These are phyloP conservation scores for Polypedilum vanderplanki DNA, from an alignment of 1,140 invertebrate species.

Conservation along the genomic window DNA sequence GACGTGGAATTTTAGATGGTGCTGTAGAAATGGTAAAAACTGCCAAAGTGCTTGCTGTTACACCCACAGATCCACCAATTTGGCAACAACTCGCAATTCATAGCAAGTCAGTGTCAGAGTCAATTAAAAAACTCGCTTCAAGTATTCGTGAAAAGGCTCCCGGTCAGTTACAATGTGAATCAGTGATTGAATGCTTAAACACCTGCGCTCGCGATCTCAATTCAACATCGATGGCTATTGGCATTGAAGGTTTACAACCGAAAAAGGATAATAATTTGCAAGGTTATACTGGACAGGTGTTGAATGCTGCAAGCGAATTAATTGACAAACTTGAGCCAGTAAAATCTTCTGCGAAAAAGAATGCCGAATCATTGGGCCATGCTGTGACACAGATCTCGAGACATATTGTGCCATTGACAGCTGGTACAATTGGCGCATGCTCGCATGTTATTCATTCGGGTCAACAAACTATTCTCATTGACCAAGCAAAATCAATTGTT, in stretches of 20 bases:
- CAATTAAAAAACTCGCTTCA: slow-evolving; percentile 87
- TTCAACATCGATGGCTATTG: slow-evolving; percentile 76
- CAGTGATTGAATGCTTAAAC: slow-evolving; percentile 71
- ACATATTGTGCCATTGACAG: slow-evolving; percentile 79
- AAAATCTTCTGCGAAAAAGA: slow-evolving; percentile 72
- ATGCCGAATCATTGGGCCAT: slow-evolving; percentile 91
- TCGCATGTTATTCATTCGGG: slow-evolving; percentile 84
- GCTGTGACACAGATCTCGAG: slow-evolving; percentile 66
- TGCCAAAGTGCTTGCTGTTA: slow-evolving; percentile 81
- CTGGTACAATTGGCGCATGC: slow-evolving; percentile 76
- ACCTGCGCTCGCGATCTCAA: slow-evolving; percentile 75
- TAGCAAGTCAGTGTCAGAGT: slow-evolving; percentile 91
- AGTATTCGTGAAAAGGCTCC: slow-evolving; percentile 92
- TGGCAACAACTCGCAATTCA: slow-evolving; percentile 91
- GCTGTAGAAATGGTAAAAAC: slow-evolving; percentile 70
- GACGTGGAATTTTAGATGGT: slow-evolving; percentile 57
- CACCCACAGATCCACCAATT: slow-evolving; percentile 83
- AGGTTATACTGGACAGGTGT: slow-evolving; percentile 71
- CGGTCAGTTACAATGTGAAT: slow-evolving; percentile 88
- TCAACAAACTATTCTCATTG: slow-evolving; percentile 80
- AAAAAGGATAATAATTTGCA: slow-evolving; percentile 70
- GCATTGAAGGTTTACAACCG: slow-evolving; percentile 70
- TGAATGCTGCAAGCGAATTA: slow-evolving; percentile 67
- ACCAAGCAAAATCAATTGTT: slow-evolving; percentile 89
- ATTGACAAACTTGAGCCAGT: slow-evolving; percentile 75